Evolutionary conservation across 1,140 invertebrate genomes (phyloP), one percentile per base, ranked within the genome.

Genomic region (Pseudomyrmex cubaensis): DNA sequence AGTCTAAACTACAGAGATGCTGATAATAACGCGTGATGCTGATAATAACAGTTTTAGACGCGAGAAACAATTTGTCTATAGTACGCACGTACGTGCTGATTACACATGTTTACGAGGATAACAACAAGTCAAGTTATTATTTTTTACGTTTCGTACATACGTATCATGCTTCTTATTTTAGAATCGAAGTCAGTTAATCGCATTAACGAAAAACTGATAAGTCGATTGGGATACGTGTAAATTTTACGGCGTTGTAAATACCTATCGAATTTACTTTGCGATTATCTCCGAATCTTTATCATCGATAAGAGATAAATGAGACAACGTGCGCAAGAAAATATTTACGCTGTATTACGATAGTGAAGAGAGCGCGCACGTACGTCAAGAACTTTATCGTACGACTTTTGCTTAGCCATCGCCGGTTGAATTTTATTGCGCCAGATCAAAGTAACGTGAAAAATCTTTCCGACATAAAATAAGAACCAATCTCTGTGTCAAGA

Each of bases 171-270:
- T 35, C 5, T 35, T 35, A 35, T 35, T 35, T 35, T 35, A 35
- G 35, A 35, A 35, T 35, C 35, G 35, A 35, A 35, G 5, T 35
- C 35, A 35, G 35, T 35, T 35, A 35, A 35, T 35, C 35, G 35
- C 35, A 35, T 35, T 35, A 35, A 35, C 0, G 5, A 35, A 7
- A 7, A 35, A 35, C 35, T 35, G 2, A 35, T 56, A n/a, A 2
- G 2, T 22, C 17, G 48, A 67, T 12, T 22, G 1, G 15, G 4
- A 70, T 13, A 22, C 10, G 25, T 46, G 35, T 46, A 9, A 61
- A 91, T 0, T 92, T 92, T 92, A 91, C 88, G 89, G 88, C 59
- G 74, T 78, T 80, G 86, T 92, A 92, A 92, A 93, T 87, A 92
- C 91, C 87, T 80, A 64, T 74, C 48, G 59, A 83, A 61, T 85